A percentile compares a stretch with the other conserved stretches of the same genome.
Evolutionary conservation across 2,888 invertebrate genomes (phyloP).

Genomic region (Idaea biselata): DNA sequence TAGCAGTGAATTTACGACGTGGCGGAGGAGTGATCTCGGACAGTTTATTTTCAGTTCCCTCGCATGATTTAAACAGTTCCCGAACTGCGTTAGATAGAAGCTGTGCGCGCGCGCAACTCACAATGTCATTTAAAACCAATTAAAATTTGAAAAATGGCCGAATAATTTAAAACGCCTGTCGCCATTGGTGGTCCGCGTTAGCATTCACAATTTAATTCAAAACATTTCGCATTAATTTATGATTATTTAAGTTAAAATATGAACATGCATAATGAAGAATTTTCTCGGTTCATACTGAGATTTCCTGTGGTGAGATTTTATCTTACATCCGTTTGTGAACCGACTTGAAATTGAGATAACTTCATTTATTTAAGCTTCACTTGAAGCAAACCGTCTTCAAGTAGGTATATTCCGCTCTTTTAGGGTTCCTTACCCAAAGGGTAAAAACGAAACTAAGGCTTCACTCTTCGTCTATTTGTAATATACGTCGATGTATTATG

Average conservation of each 20-base stretch:
- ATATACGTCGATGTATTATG: too few relatives aligned
- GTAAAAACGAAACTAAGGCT: too few relatives aligned
- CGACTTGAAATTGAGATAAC: slow-evolving; percentile 19
- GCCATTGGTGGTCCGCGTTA: slow-evolving; percentile 26
- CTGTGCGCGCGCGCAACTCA: slow-evolving; percentile 45
- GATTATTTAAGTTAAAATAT: slow-evolving; percentile 16
- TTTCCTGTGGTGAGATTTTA: slow-evolving; percentile 23
- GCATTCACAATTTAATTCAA: slow-evolving; percentile 16
- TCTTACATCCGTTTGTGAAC: slow-evolving; percentile 20
- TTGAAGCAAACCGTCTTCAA: slow-evolving; percentile 9
- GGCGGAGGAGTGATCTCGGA: slow-evolving; percentile 65
- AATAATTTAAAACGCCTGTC: slow-evolving; percentile 24
- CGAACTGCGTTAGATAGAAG: slow-evolving; percentile 48
- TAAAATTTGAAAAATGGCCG: slow-evolving; percentile 41
- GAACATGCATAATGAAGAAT: slow-evolving; percentile 20
- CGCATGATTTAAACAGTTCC: slow-evolving; percentile 73
- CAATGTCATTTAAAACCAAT: slow-evolving; percentile 45
- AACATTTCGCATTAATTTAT: slow-evolving; percentile 18
- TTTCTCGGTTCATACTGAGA: slow-evolving; percentile 16
- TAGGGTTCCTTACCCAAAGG: too few relatives aligned
- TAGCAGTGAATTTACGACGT: slow-evolving; percentile 76
- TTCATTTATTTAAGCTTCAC: slow-evolving; percentile 16
- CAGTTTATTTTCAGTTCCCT: slow-evolving; percentile 71
- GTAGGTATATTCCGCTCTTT: too few relatives aligned
- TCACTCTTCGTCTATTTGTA: too few relatives aligned